Percentiles rank a stretch among this genome's conserved stretches.
Evolutionary conservation across 2,888 invertebrate genomes (phyloP).

Genomic region (Plusia festucae): DNA sequence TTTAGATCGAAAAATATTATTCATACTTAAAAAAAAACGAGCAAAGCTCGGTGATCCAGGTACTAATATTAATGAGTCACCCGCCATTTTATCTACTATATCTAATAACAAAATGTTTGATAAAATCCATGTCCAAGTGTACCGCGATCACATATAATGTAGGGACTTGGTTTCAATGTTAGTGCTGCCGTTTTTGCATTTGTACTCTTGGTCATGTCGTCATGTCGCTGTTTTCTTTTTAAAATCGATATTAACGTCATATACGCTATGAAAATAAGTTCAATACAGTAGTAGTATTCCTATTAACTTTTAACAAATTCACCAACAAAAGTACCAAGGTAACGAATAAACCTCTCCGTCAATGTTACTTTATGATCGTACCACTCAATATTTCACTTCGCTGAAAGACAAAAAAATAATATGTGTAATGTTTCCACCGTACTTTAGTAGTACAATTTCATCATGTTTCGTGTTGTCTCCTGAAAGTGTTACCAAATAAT

Average conservation of each 20-base stretch:
- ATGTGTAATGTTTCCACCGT: background rate
- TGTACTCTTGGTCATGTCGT: conserved; percentile 71
- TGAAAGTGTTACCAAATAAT: conserved; percentile 36
- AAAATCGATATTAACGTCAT: conserved; percentile 57
- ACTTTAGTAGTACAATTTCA: conserved; percentile 25
- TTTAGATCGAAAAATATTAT: too few relatives aligned
- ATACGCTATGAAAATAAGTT: background rate
- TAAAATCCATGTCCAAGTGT: conserved; percentile 30
- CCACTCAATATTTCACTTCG: conserved; percentile 17
- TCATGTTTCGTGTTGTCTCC: conserved; percentile 31
- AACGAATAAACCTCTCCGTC: conserved; percentile 30
- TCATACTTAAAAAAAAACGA: too few relatives aligned
- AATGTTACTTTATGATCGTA: conserved; percentile 25
- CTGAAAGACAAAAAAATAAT: conserved; percentile 3
- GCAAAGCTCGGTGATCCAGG: too few relatives aligned
- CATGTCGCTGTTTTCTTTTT: conserved; percentile 61
- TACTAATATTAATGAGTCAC: background rate
- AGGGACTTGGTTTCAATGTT: conserved; percentile 59
- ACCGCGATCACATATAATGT: conserved; percentile 48
- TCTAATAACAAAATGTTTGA: too few relatives aligned
- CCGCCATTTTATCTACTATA: background rate
- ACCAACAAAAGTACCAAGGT: conserved; percentile 5
- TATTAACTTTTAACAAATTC: conserved; percentile 15
- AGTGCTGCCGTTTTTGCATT: conserved; percentile 64
- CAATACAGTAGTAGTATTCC: too few relatives aligned